Percentiles rank a stretch among this genome's conserved stretches.
These are phyloP conservation scores for Empis stercorea DNA, from an alignment of 2,888 invertebrate genomes.

Conservation along the genomic window DNA sequence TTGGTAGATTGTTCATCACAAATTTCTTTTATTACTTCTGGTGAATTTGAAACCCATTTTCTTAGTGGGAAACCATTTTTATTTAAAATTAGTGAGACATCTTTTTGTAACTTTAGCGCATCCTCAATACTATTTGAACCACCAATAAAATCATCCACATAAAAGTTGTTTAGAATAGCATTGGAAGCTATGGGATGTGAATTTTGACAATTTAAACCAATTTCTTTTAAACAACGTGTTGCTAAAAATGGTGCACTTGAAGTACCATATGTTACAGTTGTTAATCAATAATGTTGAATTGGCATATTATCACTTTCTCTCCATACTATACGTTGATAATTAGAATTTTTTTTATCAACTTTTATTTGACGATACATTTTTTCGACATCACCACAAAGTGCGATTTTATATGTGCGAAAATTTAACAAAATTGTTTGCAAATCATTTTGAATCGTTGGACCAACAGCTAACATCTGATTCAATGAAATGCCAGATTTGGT, in stretches of 20 bases:
- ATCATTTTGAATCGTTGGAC: constrained; percentile 4
- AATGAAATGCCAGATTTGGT: neutral
- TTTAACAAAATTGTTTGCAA: neutral
- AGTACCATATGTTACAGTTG: constrained; percentile 14
- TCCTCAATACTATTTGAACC: constrained; percentile 10
- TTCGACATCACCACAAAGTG: constrained; percentile 13
- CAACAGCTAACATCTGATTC: constrained; percentile 2
- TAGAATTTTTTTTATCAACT: neutral
- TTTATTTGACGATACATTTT: constrained; percentile 6
- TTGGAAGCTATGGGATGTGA: constrained; percentile 11
- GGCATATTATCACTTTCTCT: constrained; percentile 2
- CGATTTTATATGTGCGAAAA: constrained; percentile 1
- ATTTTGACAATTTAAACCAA: constrained; percentile 6
- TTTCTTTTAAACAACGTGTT: constrained; percentile 10
- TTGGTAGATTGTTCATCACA: no score
- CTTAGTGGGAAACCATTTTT: constrained; percentile 8
- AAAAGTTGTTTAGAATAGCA: constrained; percentile 9
- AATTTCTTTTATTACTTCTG: constrained; percentile 1
- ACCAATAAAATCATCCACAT: constrained; percentile 15
- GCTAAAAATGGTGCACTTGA: constrained; percentile 15
- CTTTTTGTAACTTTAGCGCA: constrained; percentile 7
- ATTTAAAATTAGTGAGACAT: constrained; percentile 7
- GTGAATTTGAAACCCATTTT: constrained; percentile 12
- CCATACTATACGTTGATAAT: constrained; percentile 15
- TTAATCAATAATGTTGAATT: constrained; percentile 7